A percentile compares a stretch with the other conserved stretches of the same genome.
Evolutionary conservation across 1,140 invertebrate species (phyloP).

Genomic region (Trigoniulus corallinus): DNA sequence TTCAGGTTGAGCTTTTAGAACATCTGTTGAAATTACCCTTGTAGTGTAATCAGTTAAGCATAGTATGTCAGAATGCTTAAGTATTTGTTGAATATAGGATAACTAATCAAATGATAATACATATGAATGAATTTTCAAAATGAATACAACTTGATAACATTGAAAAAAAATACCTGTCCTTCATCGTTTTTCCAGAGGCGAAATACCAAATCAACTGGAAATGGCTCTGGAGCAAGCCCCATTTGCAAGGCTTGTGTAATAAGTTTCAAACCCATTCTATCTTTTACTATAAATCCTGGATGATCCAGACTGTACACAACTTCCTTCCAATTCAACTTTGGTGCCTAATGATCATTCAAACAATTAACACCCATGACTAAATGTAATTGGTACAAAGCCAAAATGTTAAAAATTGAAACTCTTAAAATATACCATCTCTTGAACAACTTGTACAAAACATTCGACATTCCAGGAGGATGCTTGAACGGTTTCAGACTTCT

Average conservation of each 20-base stretch:
- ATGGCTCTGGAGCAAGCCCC: conserved; percentile 53
- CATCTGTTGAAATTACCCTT: conserved; percentile 64
- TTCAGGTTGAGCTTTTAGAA: conserved; percentile 82
- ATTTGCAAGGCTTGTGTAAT: conserved; percentile 60
- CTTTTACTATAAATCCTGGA: conserved; percentile 69
- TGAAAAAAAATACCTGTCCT: conserved; percentile 37
- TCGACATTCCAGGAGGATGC: conserved; percentile 79
- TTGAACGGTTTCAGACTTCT: conserved; percentile 23
- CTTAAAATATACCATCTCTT: conserved; percentile 52
- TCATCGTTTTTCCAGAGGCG: conserved; percentile 82
- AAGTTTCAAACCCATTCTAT: conserved; percentile 62
- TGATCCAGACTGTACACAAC: conserved; percentile 81
- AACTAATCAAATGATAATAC: conserved; percentile 36
- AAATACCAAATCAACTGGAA: conserved; percentile 79
- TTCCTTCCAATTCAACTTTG: conserved; percentile 77
- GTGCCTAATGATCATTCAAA: conserved; percentile 24
- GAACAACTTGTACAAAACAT: conserved; percentile 72
- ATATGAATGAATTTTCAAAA: conserved; percentile 8
- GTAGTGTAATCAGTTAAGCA: conserved; percentile 83
- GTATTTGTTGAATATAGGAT: conserved; percentile 63
- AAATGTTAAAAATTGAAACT: too few species aligned
- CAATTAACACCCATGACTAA: conserved; percentile 5
- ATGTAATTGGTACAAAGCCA: background rate
- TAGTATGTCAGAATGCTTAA: conserved; percentile 76
- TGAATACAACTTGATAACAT: conserved; percentile 1